A percentile compares a stretch with the other conserved stretches of the same genome.
Conservation (phyloP, 2,888 invertebrate species). For the Anarsia innoxiella region DNA sequence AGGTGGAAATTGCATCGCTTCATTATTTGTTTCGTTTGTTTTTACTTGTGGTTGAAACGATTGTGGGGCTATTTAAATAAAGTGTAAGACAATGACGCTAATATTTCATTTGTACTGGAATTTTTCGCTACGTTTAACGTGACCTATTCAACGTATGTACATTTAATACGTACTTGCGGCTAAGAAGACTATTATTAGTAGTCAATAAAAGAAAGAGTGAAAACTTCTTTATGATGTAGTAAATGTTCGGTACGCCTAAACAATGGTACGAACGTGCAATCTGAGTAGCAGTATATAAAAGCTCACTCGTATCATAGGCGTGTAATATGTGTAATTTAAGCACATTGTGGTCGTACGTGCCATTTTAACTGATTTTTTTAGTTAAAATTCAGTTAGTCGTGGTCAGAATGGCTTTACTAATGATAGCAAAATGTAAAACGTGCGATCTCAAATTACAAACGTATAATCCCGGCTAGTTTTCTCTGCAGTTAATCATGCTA, state of each 20-base stretch:
- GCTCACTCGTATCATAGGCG: constrained; percentile 33
- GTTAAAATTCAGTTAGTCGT: constrained; percentile 40
- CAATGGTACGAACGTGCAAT: constrained; percentile 39
- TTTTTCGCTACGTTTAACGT: constrained; percentile 6
- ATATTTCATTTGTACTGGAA: constrained; percentile 19
- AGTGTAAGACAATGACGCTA: constrained; percentile 25
- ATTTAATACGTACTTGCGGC: constrained; percentile 2
- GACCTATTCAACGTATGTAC: constrained; percentile 3
- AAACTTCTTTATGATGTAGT: constrained; percentile 17
- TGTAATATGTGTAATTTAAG: constrained; percentile 49
- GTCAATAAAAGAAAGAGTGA: constrained; percentile 9
- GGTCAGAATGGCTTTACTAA: constrained; percentile 47
- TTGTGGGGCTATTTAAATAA: constrained; percentile 37
- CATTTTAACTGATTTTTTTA: constrained; percentile 38
- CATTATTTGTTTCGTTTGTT: constrained; percentile 37
- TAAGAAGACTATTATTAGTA: constrained; percentile 8
- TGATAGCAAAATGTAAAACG: constrained; percentile 47
- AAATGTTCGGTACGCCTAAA: constrained; percentile 28
- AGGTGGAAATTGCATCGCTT: constrained; percentile 50
- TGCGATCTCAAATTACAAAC: constrained; percentile 51
- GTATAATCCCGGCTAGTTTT: constrained; percentile 56
- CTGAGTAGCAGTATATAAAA: constrained; percentile 35
- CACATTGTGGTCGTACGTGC: constrained; percentile 35
- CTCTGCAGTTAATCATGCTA: constrained; percentile 66
- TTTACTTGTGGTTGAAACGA: constrained; percentile 33